Evolutionary conservation across 2,888 invertebrate species (phyloP).

Genomic region (Clistopyga incitator): DNA sequence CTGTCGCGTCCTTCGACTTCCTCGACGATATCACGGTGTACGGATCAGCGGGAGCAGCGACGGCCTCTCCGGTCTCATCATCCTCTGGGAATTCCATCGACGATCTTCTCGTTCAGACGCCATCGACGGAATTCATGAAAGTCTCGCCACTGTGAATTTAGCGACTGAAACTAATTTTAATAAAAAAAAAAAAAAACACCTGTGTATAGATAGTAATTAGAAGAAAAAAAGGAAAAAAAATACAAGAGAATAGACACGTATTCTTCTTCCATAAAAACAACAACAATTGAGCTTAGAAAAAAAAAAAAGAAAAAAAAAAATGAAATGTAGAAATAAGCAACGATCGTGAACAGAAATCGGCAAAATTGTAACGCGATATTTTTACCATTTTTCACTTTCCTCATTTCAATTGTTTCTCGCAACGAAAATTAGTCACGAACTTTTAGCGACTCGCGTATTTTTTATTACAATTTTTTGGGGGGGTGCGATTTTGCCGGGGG

Average conservation of each 20-base stretch:
- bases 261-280: slow-evolving; percentile 48
- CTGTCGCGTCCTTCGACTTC: slow-evolving; percentile 92
- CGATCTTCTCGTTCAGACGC: slow-evolving; percentile 65
- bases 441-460: not conserved
- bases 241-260: slow-evolving; percentile 34
- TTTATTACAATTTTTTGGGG: not conserved
- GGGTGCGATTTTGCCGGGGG: not conserved
- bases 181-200: slow-evolving; percentile 35
- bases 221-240: not conserved
- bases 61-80: slow-evolving; percentile 57
- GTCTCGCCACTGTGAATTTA: slow-evolving; percentile 77
- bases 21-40: slow-evolving; percentile 87
- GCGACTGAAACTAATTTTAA: slow-evolving; percentile 12
- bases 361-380: slow-evolving; percentile 24
- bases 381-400: slow-evolving; percentile 18
- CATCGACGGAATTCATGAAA: slow-evolving; percentile 75
- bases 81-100: slow-evolving; percentile 66
- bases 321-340: slow-evolving; percentile 47
- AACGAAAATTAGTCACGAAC: not conserved
- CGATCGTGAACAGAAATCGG: slow-evolving; percentile 36
- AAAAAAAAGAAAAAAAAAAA: slow-evolving; percentile 43
- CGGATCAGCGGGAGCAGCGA: slow-evolving; percentile 65
- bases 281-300: slow-evolving; percentile 67
- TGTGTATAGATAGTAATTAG: slow-evolving; percentile 67
- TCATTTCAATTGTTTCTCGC: not conserved